These are phyloP conservation scores for Apolygus lucorum DNA, from an alignment of 1,140 invertebrate genomes.

Conservation along the genomic window DNA sequence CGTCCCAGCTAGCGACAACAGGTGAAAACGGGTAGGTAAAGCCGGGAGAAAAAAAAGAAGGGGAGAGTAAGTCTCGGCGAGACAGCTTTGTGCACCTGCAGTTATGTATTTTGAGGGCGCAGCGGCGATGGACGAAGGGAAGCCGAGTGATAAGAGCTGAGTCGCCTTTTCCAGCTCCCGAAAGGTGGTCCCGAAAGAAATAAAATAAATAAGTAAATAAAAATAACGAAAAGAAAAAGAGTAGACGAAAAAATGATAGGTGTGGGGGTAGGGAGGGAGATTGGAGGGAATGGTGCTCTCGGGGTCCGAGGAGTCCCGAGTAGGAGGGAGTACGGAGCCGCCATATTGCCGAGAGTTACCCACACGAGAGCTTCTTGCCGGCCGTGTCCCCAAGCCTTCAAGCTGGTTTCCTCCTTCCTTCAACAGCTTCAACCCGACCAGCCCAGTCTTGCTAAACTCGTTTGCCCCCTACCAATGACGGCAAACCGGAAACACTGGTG, in stretches of 20 bases:
- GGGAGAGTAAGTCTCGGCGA: not conserved
- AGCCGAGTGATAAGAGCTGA: conserved; percentile 1
- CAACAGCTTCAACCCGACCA: not conserved
- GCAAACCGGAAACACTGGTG: conserved; percentile 13
- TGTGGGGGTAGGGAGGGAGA: not conserved
- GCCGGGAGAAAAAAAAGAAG: no score
- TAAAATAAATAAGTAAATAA: not conserved
- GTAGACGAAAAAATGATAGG: conserved; percentile 5
- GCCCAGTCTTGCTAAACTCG: conserved; percentile 6
- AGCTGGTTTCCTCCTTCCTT: conserved; percentile 12
- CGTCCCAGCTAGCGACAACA: not conserved
- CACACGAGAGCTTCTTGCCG: not conserved
- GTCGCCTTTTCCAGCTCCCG: not conserved
- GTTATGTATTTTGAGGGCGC: not conserved
- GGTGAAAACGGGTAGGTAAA: not conserved
- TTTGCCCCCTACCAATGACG: conserved; percentile 14
- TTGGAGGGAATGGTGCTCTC: not conserved
- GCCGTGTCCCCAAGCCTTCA: not conserved
- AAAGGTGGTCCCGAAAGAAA: no score
- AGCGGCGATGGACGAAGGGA: not conserved
- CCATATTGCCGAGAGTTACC: conserved; percentile 18
- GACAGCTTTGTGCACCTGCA: not conserved
- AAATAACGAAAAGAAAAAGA: not conserved
- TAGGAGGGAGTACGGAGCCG: conserved; percentile 22
- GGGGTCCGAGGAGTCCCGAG: not conserved